Evolutionary conservation across 2,888 invertebrate species (phyloP), one percentile per base, ranked within the genome.

Genomic region (Helleia helle): DNA sequence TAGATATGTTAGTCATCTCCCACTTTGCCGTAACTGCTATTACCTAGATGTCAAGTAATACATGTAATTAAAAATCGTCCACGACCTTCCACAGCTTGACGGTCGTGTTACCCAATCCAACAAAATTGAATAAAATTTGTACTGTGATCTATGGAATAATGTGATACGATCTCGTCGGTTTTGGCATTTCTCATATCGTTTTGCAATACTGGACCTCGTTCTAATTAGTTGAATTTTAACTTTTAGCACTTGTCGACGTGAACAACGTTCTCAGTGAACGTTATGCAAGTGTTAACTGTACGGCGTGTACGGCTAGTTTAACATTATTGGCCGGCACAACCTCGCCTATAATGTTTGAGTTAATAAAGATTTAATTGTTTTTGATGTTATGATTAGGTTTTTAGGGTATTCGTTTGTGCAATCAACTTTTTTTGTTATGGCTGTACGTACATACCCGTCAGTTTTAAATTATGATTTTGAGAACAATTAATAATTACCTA

Each of bases 151-250:
- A 34, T 34, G 34, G 34, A 18, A 34, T 34, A 12, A 11, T 8
- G 8, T 22, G 34, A 34, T 34, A 34, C 2, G 12, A 34, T 34
- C 34, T 22, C 30, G 51, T 57, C 51, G 56, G 43, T 49, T 54
- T 55, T 46, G 41, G 40, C 40, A 47, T 59, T 73, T 80, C 81
- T 62, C 80, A 76, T 62, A 65, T 52, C 39, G 55, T 80, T 63
- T 68, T 59, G 79, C 65, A 80, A 80, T 58, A 48, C 49, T 46
- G 64, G 63, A 65, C 83, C 79, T 80, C 63, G 81, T 55, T 71
- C 75, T 66, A 69, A 71, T 77, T 79, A 68, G 30, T 13, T 30
- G 31, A 39, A 25, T 39, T 39, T 39, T 39, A 39, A 39, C 54
- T 67, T 69, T 75, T 79, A 76, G 68, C 74, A 71, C 68, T 55